A percentile compares a stretch with the other conserved stretches of the same genome.
Conservation (phyloP, 1,140 invertebrate genomes). For the Melitaea cinxia region DNA sequence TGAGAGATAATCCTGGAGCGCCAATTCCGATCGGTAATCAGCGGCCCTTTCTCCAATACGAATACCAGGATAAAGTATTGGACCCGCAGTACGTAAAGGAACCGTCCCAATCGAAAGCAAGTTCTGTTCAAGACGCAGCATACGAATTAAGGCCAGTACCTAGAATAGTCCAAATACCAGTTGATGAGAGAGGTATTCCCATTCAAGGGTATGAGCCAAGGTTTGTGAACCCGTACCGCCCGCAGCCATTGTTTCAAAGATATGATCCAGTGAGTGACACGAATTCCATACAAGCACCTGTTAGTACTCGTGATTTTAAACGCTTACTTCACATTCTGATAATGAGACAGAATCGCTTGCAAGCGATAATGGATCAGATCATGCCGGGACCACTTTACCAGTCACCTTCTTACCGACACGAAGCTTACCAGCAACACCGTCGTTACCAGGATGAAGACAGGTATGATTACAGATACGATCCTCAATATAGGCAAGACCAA, state of each 20-base stretch:
- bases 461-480: slow-evolving; percentile 69
- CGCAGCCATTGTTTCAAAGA: slow-evolving; percentile 59
- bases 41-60: slow-evolving; percentile 77
- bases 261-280: slow-evolving; percentile 66
- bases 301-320: slow-evolving; percentile 83
- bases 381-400: slow-evolving; percentile 66
- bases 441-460: slow-evolving; percentile 65
- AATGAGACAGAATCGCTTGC: slow-evolving; percentile 80
- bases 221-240: slow-evolving; percentile 65
- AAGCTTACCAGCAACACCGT: slow-evolving; percentile 54
- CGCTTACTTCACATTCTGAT: slow-evolving; percentile 82
- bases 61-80: slow-evolving; percentile 70
- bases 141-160: slow-evolving; percentile 63
- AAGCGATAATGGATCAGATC: slow-evolving; percentile 79
- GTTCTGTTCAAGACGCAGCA: slow-evolving; percentile 49
- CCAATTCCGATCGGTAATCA: slow-evolving; percentile 78
- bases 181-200: slow-evolving; percentile 70
- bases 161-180: slow-evolving; percentile 64
- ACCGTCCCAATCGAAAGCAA: slow-evolving; percentile 46
- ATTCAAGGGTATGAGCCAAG: slow-evolving; percentile 68
- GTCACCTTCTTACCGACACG: slow-evolving; percentile 55
- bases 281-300: slow-evolving; percentile 75
- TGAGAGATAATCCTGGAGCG: slow-evolving; percentile 78
- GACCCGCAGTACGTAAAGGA: slow-evolving; percentile 74
- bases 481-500: slow-evolving; percentile 63